Conservation (phyloP, 2,888 invertebrate genomes). For the Anodontia alba region DNA sequence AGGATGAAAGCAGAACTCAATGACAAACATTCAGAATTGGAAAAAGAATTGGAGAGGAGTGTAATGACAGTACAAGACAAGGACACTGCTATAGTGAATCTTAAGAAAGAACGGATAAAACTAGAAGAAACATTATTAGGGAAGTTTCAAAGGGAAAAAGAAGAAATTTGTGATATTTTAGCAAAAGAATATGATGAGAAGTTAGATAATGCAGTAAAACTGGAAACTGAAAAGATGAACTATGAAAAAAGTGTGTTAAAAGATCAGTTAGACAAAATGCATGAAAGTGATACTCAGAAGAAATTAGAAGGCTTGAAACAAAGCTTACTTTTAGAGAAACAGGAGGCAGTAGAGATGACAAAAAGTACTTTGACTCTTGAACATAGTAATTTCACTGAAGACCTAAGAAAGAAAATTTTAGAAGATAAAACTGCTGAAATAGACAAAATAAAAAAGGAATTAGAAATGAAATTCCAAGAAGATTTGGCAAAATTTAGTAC, state of each 20-base stretch:
- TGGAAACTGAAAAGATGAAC: slow-evolving; percentile 78
- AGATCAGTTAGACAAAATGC: slow-evolving; percentile 37
- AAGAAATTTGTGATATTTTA: slow-evolving; percentile 60
- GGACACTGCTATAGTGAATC: slow-evolving; percentile 47
- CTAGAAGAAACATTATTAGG: slow-evolving; percentile 59
- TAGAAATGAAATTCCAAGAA: slow-evolving; percentile 44
- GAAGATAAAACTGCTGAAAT: slow-evolving; percentile 53
- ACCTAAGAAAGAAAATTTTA: slow-evolving; percentile 50
- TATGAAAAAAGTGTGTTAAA: slow-evolving; percentile 44
- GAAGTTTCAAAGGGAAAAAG: slow-evolving; percentile 68
- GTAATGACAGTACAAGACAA: slow-evolving; percentile 82
- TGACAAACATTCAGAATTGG: slow-evolving; percentile 68
- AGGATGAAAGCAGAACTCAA: slow-evolving; percentile 68
- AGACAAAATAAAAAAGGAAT: slow-evolving; percentile 38
- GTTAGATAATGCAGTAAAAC: slow-evolving; percentile 88
- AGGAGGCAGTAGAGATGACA: slow-evolving; percentile 49
- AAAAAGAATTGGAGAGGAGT: slow-evolving; percentile 72
- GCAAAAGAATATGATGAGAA: slow-evolving; percentile 69
- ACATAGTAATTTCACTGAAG: slow-evolving; percentile 55
- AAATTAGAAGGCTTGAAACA: slow-evolving; percentile 53
- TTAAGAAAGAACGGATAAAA: slow-evolving; percentile 56
- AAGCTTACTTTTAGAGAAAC: slow-evolving; percentile 46
- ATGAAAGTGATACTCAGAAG: slow-evolving; percentile 42
- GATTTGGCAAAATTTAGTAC: slow-evolving; percentile 44
- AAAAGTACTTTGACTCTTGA: slow-evolving; percentile 42